Conservation (phyloP, 2,888 invertebrate genomes). For the Anagyrus pseudococci region DNA sequence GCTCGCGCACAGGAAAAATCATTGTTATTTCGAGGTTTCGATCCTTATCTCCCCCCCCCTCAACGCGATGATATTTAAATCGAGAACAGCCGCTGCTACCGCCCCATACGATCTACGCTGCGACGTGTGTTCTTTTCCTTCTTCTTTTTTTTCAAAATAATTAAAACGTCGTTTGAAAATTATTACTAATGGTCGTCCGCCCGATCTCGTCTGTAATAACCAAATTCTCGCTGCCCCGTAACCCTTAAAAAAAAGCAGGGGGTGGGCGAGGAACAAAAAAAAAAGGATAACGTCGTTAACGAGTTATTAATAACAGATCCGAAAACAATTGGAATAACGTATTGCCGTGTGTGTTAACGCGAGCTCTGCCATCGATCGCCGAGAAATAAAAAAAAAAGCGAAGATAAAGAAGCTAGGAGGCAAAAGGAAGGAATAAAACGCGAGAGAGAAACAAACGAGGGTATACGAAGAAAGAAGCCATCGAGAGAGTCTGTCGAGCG, state of each 20-base stretch:
- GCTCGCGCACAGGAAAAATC: not conserved
- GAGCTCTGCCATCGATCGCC: too few relatives aligned
- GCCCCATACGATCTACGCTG: not conserved
- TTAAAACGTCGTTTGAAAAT: not conserved
- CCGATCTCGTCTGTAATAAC: too few relatives aligned
- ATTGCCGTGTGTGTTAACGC: too few relatives aligned
- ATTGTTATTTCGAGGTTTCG: not conserved
- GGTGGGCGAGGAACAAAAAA: not conserved
- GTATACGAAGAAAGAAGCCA: constrained; percentile 13
- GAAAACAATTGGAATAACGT: too few relatives aligned
- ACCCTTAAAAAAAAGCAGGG: too few relatives aligned
- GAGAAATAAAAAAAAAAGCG: not conserved
- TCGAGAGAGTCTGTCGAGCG: constrained; percentile 9
- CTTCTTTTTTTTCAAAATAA: too few relatives aligned
- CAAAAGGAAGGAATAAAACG: not conserved
- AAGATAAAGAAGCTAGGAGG: not conserved
- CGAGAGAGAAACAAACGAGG: not conserved
- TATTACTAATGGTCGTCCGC: too few relatives aligned
- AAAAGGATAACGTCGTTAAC: too few relatives aligned
- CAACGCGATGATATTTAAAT: not conserved
- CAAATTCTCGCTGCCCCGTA: too few relatives aligned
- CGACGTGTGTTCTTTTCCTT: not conserved
- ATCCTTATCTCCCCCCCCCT: not conserved
- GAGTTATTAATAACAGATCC: too few relatives aligned
- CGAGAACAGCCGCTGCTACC: too few relatives aligned